Evolutionary conservation across 2,113 vertebrate species (phyloP).

Genomic region (Clinocottus analis): DNA sequence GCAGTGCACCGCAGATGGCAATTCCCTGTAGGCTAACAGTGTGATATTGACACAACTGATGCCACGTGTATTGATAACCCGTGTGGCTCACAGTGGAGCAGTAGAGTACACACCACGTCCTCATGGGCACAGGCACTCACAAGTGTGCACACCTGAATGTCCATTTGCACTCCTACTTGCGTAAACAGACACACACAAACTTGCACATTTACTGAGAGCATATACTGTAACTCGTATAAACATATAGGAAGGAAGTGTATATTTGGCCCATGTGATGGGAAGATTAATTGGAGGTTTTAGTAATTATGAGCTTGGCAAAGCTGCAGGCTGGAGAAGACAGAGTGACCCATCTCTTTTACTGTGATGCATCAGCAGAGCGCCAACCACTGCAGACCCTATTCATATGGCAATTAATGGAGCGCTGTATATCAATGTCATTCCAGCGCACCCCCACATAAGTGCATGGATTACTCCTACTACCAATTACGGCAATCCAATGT

Average conservation of each 20-base stretch:
- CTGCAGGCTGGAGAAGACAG: slow-evolving; percentile 78
- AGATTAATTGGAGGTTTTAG: slow-evolving; percentile 85
- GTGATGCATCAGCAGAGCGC: slow-evolving; percentile 81
- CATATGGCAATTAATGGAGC: slow-evolving; percentile 86
- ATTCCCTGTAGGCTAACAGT: not conserved
- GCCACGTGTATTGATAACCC: slow-evolving; percentile 24
- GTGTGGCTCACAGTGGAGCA: not conserved
- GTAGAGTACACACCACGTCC: slow-evolving; percentile 16
- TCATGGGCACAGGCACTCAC: slow-evolving; percentile 24
- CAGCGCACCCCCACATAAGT: slow-evolving; percentile 73
- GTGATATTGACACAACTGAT: slow-evolving; percentile 18
- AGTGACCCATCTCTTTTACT: slow-evolving; percentile 82
- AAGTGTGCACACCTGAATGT: slow-evolving; percentile 11
- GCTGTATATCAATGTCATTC: slow-evolving; percentile 85
- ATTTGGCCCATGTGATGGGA: slow-evolving; percentile 82
- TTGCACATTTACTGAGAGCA: slow-evolving; percentile 54
- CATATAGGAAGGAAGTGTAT: slow-evolving; percentile 74
- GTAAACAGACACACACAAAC: slow-evolving; percentile 38
- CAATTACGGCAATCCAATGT: slow-evolving; percentile 70
- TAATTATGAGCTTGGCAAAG: slow-evolving; percentile 84
- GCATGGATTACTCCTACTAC: slow-evolving; percentile 72
- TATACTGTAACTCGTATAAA: slow-evolving; percentile 71
- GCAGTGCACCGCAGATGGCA: not conserved
- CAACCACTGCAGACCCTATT: slow-evolving; percentile 80
- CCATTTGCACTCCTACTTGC: slow-evolving; percentile 33